These are phyloP conservation scores for Ailuropoda melanoleuca DNA, from an alignment of 2,113 vertebrate genomes.

Conservation along the genomic window DNA sequence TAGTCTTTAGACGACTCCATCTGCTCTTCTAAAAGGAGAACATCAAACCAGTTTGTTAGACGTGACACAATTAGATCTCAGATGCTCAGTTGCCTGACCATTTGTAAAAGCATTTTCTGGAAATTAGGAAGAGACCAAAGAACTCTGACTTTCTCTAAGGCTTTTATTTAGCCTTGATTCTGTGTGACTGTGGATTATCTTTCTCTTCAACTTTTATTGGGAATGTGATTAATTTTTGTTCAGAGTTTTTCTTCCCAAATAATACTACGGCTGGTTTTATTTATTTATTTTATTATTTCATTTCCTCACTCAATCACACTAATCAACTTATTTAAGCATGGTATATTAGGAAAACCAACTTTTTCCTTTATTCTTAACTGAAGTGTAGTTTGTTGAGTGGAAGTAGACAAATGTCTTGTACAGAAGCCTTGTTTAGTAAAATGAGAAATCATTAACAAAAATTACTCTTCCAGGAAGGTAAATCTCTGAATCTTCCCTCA, in stretches of 20 bases:
- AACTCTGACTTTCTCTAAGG: slow-evolving; percentile 62
- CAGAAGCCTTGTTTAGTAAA: slow-evolving; percentile 16
- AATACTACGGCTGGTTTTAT: neutral
- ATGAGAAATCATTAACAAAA: neutral
- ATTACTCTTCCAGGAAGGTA: neutral
- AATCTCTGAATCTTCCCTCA: neutral
- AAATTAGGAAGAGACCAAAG: slow-evolving; percentile 58
- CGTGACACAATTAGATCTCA: slow-evolving; percentile 71
- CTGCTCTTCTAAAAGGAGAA: slow-evolving; percentile 75
- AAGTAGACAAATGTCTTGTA: neutral
- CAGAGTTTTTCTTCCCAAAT: neutral
- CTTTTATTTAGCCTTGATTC: slow-evolving; percentile 38
- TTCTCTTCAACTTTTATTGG: neutral
- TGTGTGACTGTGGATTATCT: slow-evolving; percentile 36
- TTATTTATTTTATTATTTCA: neutral
- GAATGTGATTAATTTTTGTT: slow-evolving; percentile 19
- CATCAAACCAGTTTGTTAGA: slow-evolving; percentile 66
- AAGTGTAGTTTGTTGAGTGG: neutral
- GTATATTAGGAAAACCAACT: neutral
- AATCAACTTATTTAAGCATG: neutral
- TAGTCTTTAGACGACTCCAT: slow-evolving; percentile 64
- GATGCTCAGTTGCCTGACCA: slow-evolving; percentile 70
- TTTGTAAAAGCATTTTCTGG: slow-evolving; percentile 62
- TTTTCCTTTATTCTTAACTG: neutral
- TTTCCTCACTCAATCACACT: neutral